Evolutionary conservation across 2,113 vertebrate species (phyloP).

Genomic region (Nothobranchius furzeri): DNA sequence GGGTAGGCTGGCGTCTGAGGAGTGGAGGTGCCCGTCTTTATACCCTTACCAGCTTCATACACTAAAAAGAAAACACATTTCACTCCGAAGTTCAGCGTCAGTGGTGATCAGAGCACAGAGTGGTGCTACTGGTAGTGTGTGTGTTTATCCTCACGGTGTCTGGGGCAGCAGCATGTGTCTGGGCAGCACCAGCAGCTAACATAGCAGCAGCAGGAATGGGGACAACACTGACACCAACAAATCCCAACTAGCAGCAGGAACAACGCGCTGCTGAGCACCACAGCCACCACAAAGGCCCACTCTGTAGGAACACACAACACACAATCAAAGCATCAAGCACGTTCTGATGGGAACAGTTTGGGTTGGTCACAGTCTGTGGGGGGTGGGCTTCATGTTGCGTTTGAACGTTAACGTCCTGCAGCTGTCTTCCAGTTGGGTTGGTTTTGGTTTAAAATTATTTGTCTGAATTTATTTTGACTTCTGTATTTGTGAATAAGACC

Average conservation of each 20-base stretch:
- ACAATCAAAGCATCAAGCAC: not conserved
- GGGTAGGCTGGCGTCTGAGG: constrained; percentile 83
- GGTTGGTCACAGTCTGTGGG: not conserved
- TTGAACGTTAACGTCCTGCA: too few species aligned
- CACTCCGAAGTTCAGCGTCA: not conserved
- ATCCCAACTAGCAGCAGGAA: constrained; percentile 90
- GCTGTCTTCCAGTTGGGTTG: not conserved
- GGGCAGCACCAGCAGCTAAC: constrained; percentile 95
- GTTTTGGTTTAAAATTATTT: not conserved
- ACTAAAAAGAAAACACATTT: constrained; percentile 74
- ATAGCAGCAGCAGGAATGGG: constrained; percentile 97
- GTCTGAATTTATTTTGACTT: not conserved
- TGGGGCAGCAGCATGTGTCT: constrained; percentile 94
- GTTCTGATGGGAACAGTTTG: not conserved
- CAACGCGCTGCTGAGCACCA: constrained; percentile 85
- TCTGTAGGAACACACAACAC: constrained; percentile 78
- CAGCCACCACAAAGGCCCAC: constrained; percentile 92
- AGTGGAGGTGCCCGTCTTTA: constrained; percentile 84
- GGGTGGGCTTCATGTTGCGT: not conserved
- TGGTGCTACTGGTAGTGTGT: not conserved
- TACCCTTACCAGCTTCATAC: constrained; percentile 94
- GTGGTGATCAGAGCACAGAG: not conserved
- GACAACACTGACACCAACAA: constrained; percentile 98
- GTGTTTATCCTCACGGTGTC: constrained; percentile 86
- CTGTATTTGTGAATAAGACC: not conserved